phyloP scores from a whole-genome alignment of 92 coral and sea anemone genomes.

The Bergia puertoricense region DNA sequence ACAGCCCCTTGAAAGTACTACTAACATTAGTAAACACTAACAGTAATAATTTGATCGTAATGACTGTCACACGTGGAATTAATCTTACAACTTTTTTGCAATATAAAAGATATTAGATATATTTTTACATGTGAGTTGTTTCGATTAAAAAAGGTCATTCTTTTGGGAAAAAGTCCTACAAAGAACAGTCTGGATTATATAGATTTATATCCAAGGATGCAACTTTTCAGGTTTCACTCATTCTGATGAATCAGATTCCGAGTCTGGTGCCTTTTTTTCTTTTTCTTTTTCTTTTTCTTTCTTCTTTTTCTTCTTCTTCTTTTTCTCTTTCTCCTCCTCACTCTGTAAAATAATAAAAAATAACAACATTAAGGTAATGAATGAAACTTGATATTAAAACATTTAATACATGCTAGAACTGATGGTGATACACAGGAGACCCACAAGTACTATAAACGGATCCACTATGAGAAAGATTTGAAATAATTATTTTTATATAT shows the following conservation, averaged over 20 bases:
- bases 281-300: not conserved
- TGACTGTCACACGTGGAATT: too few relatives aligned
- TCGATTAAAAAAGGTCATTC: too few relatives aligned
- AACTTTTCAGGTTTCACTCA: not conserved
- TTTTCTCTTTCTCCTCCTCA: slow-evolving; percentile 2
- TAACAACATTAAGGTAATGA: not conserved
- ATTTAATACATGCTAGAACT: not conserved
- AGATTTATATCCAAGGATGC: too few relatives aligned
- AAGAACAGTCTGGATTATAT: too few relatives aligned
- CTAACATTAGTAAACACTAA: too few relatives aligned
- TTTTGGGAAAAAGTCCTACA: too few relatives aligned
- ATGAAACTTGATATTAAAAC: not conserved
- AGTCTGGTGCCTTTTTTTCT: not conserved
- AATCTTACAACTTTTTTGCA: too few relatives aligned
- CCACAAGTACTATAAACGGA: not conserved
- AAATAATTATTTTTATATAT: not conserved
- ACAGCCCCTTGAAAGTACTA: too few relatives aligned
- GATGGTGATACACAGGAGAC: not conserved
- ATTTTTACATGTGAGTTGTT: too few relatives aligned
- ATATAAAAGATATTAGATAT: too few relatives aligned
- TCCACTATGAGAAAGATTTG: too few relatives aligned
- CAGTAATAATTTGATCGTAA: too few relatives aligned
- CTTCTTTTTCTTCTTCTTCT: slow-evolving; percentile 10
- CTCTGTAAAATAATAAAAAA: not conserved
- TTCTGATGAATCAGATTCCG: slow-evolving; percentile 13